Conservation (phyloP, 2,797 vertebrate species). For the Acanthornis magna region DNA sequence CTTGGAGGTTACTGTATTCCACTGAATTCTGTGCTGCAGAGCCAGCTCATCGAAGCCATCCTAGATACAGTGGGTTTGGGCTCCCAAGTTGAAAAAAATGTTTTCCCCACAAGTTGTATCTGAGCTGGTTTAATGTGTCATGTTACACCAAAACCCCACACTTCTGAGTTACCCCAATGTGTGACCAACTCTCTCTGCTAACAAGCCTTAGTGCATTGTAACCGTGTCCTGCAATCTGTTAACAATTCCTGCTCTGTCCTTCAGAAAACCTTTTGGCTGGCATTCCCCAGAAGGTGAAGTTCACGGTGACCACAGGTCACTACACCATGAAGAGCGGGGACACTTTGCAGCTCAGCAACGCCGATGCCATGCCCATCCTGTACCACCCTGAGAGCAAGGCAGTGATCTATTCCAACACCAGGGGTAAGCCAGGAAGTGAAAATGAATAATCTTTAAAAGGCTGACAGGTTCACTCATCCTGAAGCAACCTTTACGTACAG, state of each 20-base stretch:
- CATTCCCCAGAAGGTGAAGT: slow-evolving; percentile 92
- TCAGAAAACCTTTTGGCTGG: slow-evolving; percentile 93
- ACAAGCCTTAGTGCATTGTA: neutral
- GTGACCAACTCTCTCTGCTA: neutral
- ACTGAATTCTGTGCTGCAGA: neutral
- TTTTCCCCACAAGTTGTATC: neutral
- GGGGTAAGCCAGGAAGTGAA: slow-evolving; percentile 73
- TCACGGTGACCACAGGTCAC: slow-evolving; percentile 92
- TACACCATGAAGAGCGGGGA: slow-evolving; percentile 91
- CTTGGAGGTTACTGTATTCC: neutral
- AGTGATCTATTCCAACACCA: slow-evolving; percentile 81
- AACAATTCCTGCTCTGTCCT: slow-evolving; percentile 4
- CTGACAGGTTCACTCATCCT: neutral
- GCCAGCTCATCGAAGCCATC: neutral
- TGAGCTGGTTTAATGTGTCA: neutral
- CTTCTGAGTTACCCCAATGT: neutral
- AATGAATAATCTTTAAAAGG: neutral
- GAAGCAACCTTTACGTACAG: neutral
- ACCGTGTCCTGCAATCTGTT: neutral
- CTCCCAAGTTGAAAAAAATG: neutral
- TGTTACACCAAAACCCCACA: neutral
- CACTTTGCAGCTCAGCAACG: slow-evolving; percentile 92
- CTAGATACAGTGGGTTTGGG: neutral
- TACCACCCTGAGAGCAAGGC: slow-evolving; percentile 80
- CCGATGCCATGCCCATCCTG: slow-evolving; percentile 88